Percentiles rank a stretch among this genome's conserved stretches.
These are phyloP conservation scores for Trinectes maculatus DNA, from an alignment of 2,113 vertebrate species.

Conservation along the genomic window DNA sequence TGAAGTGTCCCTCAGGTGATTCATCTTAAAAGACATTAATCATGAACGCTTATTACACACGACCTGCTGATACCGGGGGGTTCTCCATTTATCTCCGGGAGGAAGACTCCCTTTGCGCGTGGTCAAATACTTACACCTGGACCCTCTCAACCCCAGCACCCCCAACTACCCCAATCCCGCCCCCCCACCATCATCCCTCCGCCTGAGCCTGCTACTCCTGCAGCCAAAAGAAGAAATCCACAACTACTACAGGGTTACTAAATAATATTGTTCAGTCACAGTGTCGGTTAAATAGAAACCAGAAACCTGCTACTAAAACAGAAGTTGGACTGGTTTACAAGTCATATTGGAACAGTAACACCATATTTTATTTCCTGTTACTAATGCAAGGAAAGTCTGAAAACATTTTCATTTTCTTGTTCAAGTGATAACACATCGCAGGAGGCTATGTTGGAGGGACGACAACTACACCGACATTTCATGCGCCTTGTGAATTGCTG, in stretches of 20 bases:
- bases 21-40: slow-evolving; percentile 72
- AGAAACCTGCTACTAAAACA: not conserved
- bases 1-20: slow-evolving; percentile 65
- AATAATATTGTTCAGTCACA: not conserved
- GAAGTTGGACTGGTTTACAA: not conserved
- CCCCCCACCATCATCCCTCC: not conserved
- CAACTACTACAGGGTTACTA: slow-evolving; percentile 1
- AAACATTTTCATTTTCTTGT: not conserved
- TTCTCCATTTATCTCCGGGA: slow-evolving; percentile 58
- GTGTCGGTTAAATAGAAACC: not conserved
- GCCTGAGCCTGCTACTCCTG: not conserved
- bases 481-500: not conserved
- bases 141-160: slow-evolving; percentile 30
- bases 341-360: not conserved
- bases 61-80: slow-evolving; percentile 58
- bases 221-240: not conserved
- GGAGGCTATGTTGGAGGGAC: not conserved
- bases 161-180: not conserved
- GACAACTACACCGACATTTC: not conserved
- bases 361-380: not conserved
- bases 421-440: not conserved
- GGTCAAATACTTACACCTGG: slow-evolving; percentile 66
- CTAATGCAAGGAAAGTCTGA: not conserved
- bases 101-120: slow-evolving; percentile 40
- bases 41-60: slow-evolving; percentile 67